Evolutionary conservation across 2,888 invertebrate genomes (phyloP), one percentile per base, ranked within the genome.

Genomic region (Agriopis aurantiaria): DNA sequence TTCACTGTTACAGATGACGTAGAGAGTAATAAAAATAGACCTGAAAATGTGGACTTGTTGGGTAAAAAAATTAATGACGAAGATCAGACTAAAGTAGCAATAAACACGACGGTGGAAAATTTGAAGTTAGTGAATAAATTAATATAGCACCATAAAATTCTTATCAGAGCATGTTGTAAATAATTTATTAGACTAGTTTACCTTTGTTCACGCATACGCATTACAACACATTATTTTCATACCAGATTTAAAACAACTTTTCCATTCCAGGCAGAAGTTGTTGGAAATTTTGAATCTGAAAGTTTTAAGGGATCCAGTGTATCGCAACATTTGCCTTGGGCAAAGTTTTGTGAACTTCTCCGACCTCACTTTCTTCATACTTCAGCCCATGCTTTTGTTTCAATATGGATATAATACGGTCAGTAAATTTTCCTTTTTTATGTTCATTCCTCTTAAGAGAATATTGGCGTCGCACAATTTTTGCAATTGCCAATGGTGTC

Each of bases 331-430:
- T 73, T 92, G 91, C 73, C 60, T 93, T 7, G 96, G 96, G 9
- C 93, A 95, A 75, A 95, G 96, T 76, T 95, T 96, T 66, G 94
- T 95, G 2, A 95, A 95, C 77, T 95, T 95, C 65, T 95, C 96
- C 4, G 96, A 96, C 83, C 88, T 95, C 57, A 95, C 95, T 8
- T 96, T 96, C 74, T 93, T 95, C 66, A 92, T 95, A n/a, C 85
- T 96, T 23, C 91, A 96, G 72, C 96, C 96, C 5, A 87, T 96
- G 89, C 88, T 96, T 70, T 87, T 96, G 78, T 93, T 93, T 66
- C 95, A 95, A 72, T 88, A 92, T 60, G 95, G 95, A 8, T 96
- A 95, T 78, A 86, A 88, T 58, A 88, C 90, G 75, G 88, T 91
- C 65, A 81, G 83, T 78, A 64, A 53, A 9, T 17, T 41, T 17